Evolutionary conservation across 92 coral and sea anemone genomes (phyloP), one percentile per base, ranked within the genome.

Genomic region (Umimayanthus kanabou): DNA sequence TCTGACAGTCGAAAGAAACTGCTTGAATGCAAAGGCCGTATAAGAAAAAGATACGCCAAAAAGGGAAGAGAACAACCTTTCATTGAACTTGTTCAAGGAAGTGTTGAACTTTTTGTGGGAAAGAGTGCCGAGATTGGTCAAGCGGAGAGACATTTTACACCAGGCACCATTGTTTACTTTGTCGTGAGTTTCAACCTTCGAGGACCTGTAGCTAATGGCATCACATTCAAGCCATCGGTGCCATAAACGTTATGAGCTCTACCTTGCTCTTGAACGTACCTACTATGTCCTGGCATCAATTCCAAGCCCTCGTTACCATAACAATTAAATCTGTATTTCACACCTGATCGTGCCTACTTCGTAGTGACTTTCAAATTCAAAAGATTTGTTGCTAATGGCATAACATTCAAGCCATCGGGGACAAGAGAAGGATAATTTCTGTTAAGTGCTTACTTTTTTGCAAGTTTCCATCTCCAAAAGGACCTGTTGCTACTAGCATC

Each of bases 121-220:
- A 95, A 95, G 88, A 91, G 78, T 39, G 97, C 95, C 22, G 98
- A 86, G 55, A 92, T 94, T 79, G 98, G 98, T 30, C 79, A 88
- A 70, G 93, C 90, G 64, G 97, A 92, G 39, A 89, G 87, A 75
- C 91, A 94, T 80, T 95, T 92, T 73, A 84, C 80, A 3, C 85
- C 81, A 14, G 97, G 96, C 4, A 91, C 92, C 64, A 87, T 92
- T 76, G 98, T 94, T 67, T 95, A 95, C 80, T 95, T 95, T 84
- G 98, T 95, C 61, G 94, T 94, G 33, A 95, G 98, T 43, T 95
- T 95, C 70, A 95, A 89, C 76, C 91, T 94, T 6, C 90, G 82
- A 45, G 98, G 97, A 3, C 97, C 98, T 0, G 91, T 92, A 1
- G 98, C 98, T 4, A 95, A 95, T 79, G 98, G 98, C 53, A 94